phyloP scores from a whole-genome alignment of 2,888 invertebrate species.

The Adelognathus sp. region DNA sequence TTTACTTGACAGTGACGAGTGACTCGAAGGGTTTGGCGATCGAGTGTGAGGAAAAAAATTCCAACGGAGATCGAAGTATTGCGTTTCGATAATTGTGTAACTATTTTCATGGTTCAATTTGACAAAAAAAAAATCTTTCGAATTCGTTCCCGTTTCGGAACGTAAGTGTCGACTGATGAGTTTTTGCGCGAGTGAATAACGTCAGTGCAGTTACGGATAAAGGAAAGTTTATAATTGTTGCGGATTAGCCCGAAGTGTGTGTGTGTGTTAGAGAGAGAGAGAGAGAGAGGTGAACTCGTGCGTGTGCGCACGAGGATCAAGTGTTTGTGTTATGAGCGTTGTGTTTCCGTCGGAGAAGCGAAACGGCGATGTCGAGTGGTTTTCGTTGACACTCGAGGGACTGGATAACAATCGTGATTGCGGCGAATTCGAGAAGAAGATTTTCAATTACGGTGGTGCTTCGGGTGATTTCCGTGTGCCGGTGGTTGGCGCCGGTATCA shows the following conservation, averaged over 20 bases:
- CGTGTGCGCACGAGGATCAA: slow-evolving; percentile 25
- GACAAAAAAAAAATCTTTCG: too few species aligned
- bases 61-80: neutral
- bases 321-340: slow-evolving; percentile 67
- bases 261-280: neutral
- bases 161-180: neutral
- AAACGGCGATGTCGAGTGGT: slow-evolving; percentile 72
- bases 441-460: slow-evolving; percentile 42
- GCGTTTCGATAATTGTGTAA: neutral
- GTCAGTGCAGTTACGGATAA: neutral
- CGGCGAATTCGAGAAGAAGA: slow-evolving; percentile 60
- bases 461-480: slow-evolving; percentile 83
- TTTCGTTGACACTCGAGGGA: slow-evolving; percentile 65
- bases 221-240: neutral
- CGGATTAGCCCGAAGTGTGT: neutral
- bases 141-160: neutral
- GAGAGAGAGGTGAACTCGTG: slow-evolving; percentile 8
- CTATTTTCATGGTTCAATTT: too few species aligned
- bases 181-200: neutral
- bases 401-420: slow-evolving; percentile 61
- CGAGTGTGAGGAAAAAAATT: neutral
- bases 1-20: neutral
- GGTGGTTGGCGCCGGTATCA: slow-evolving; percentile 81
- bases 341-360: slow-evolving; percentile 65
- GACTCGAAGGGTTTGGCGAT: neutral